phyloP scores from a whole-genome alignment of 1,140 invertebrate species.

The Hycleus cichorii region DNA sequence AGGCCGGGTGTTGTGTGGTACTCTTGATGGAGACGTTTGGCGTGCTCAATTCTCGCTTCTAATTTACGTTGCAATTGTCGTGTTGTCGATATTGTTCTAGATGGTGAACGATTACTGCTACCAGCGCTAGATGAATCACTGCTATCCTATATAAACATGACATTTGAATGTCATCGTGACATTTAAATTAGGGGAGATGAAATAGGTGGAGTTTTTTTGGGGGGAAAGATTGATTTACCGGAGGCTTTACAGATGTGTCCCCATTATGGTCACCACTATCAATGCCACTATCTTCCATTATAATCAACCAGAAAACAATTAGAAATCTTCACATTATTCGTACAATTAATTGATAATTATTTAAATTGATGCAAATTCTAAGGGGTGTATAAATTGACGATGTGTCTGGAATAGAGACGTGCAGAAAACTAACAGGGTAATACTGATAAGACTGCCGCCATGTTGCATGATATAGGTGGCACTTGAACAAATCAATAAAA shows the following conservation, averaged over 20 bases:
- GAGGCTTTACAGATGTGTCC: constrained; percentile 27
- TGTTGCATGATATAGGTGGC: too few species aligned
- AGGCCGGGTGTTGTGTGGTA: constrained; percentile 46
- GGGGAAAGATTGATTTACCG: constrained; percentile 6
- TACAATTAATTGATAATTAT: background rate
- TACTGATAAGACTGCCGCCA: too few species aligned
- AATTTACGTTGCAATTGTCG: constrained; percentile 35
- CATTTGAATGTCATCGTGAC: background rate
- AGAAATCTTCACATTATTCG: background rate
- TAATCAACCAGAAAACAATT: constrained; percentile 1
- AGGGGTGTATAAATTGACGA: background rate
- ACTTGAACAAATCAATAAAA: too few species aligned
- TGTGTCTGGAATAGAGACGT: background rate
- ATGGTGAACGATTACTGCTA: constrained; percentile 29
- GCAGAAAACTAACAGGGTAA: too few species aligned
- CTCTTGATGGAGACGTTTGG: constrained; percentile 50
- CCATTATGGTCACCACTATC: constrained; percentile 54
- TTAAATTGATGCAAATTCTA: too few species aligned
- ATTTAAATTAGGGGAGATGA: background rate
- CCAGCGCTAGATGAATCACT: constrained; percentile 36
- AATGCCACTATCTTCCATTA: constrained; percentile 59
- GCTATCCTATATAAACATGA: constrained; percentile 15
- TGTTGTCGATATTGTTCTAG: constrained; percentile 22
- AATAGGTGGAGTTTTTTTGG: background rate
- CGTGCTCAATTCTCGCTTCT: constrained; percentile 51